Conservation (phyloP, 1,140 invertebrate species). For the Ostrea denselamellosa region DNA sequence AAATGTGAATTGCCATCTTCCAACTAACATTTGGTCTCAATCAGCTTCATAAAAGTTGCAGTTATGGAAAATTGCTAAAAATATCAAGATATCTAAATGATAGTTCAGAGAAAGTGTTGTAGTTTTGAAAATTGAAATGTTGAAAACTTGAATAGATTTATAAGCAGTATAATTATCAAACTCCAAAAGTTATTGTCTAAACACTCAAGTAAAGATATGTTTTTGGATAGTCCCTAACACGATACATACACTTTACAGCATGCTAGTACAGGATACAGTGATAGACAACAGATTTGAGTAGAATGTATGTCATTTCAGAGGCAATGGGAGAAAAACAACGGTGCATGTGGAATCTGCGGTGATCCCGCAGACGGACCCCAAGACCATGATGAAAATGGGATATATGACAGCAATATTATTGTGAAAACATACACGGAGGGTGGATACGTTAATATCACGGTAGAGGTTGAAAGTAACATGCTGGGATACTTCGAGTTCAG, state of each 20-base stretch:
- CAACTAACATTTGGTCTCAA: neutral
- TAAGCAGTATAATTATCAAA: too few relatives aligned
- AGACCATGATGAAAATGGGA: slow-evolving; percentile 51
- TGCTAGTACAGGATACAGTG: too few relatives aligned
- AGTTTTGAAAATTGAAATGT: too few relatives aligned
- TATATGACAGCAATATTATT: slow-evolving; percentile 50
- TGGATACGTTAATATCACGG: slow-evolving; percentile 53
- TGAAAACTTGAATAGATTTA: too few relatives aligned
- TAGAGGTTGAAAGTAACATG: slow-evolving; percentile 60
- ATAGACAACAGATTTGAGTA: too few relatives aligned
- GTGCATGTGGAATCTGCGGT: slow-evolving; percentile 93
- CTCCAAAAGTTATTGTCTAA: too few relatives aligned
- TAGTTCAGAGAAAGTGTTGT: too few relatives aligned
- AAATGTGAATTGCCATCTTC: neutral
- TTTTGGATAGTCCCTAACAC: too few relatives aligned
- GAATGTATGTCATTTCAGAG: slow-evolving; percentile 43
- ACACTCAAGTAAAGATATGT: too few relatives aligned
- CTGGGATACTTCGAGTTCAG: slow-evolving; percentile 92
- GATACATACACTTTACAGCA: too few relatives aligned
- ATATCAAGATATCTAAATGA: too few relatives aligned
- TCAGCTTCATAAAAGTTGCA: neutral
- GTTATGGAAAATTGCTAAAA: neutral
- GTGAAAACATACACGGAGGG: slow-evolving; percentile 52
- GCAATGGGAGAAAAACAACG: slow-evolving; percentile 91
- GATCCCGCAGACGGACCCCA: slow-evolving; percentile 83